Conservation (phyloP, 2,888 invertebrate genomes). For the Himalopsyche kuldschensis region DNA sequence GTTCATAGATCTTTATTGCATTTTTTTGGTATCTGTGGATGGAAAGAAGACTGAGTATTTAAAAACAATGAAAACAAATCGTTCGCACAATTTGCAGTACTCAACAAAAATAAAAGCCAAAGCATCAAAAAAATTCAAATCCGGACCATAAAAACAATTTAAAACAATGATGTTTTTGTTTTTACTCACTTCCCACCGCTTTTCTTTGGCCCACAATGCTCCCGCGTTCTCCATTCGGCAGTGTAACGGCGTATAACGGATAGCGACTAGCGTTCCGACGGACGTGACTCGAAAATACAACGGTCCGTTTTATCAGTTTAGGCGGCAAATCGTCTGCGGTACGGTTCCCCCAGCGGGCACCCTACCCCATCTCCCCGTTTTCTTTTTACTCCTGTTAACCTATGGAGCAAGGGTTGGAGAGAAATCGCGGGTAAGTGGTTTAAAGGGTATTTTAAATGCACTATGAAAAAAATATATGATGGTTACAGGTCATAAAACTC, state of each 20-base stretch:
- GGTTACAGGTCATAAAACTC: no score
- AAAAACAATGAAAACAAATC: background rate
- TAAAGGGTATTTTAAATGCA: background rate
- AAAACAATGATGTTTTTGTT: background rate
- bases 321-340: constrained; percentile 35
- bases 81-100: background rate
- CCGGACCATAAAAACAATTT: background rate
- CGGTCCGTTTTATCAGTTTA: constrained; percentile 33
- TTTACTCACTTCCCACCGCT: constrained; percentile 4
- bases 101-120: background rate
- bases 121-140: background rate
- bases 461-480: background rate
- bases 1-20: no score
- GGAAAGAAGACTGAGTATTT: no score
- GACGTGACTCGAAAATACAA: constrained; percentile 31
- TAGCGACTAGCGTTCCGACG: constrained; percentile 33
- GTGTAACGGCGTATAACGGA: constrained; percentile 31
- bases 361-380: background rate
- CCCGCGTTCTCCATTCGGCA: background rate
- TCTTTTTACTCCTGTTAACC: background rate
- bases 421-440: background rate
- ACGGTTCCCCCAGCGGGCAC: background rate
- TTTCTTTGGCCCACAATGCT: constrained; percentile 3
- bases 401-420: background rate
- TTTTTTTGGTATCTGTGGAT: no score